phyloP scores from a whole-genome alignment of 2,797 vertebrate species.

The Gobio occitaniae region DNA sequence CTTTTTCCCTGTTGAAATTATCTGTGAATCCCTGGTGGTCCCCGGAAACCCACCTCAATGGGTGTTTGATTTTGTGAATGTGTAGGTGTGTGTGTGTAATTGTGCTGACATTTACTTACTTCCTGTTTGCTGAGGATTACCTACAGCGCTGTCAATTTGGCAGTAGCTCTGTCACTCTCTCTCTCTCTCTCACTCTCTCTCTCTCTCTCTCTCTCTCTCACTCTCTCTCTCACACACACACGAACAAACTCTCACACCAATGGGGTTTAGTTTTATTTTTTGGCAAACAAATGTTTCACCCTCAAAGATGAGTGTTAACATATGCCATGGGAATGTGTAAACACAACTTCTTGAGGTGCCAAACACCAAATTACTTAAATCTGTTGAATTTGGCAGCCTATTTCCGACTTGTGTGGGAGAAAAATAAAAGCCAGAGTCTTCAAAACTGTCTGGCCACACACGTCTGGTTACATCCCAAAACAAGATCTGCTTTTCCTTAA shows the following conservation, averaged over 20 bases:
- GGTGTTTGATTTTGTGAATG: slow-evolving; percentile 26
- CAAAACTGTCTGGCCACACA: slow-evolving; percentile 8
- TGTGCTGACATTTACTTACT: slow-evolving; percentile 38
- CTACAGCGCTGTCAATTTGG: slow-evolving; percentile 55
- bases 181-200: background rate
- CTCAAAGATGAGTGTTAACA: slow-evolving; percentile 62
- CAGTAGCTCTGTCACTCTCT: slow-evolving; percentile 39
- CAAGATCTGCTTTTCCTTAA: slow-evolving; percentile 1
- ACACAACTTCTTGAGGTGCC: slow-evolving; percentile 22
- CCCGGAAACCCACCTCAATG: background rate
- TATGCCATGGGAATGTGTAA: slow-evolving; percentile 58
- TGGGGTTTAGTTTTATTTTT: slow-evolving; percentile 50
- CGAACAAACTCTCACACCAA: slow-evolving; percentile 1
- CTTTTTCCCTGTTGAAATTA: background rate
- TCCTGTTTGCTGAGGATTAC: slow-evolving; percentile 44
- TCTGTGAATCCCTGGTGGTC: background rate
- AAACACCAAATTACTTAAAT: slow-evolving; percentile 43
- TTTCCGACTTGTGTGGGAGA: background rate
- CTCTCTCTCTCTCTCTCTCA: background rate
- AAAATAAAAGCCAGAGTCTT: slow-evolving; percentile 24
- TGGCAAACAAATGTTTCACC: slow-evolving; percentile 55
- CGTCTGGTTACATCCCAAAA: background rate
- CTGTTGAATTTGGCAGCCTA: slow-evolving; percentile 35
- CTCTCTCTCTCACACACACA: background rate
- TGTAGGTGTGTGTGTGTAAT: slow-evolving; percentile 13